Conservation (phyloP, 2,797 vertebrate species). For the Strix occidentalis region DNA sequence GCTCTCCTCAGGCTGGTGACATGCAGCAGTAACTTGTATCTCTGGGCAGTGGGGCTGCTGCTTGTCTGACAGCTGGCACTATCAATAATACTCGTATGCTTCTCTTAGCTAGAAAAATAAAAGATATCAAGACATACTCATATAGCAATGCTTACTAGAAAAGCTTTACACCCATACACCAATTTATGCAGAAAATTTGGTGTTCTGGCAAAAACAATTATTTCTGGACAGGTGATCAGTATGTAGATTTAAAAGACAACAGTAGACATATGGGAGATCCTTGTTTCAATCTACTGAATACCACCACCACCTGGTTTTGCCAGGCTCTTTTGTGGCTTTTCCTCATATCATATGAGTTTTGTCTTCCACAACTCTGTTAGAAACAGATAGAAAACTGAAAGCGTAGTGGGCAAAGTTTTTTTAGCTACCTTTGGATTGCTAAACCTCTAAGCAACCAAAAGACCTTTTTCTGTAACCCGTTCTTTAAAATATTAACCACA, state of each 20-base stretch:
- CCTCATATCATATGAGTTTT: neutral
- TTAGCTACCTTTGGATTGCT: neutral
- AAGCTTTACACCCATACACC: neutral
- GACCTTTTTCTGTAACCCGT: neutral
- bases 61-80: neutral
- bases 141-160: neutral
- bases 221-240: neutral
- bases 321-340: neutral
- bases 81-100: accelerated
- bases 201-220: neutral
- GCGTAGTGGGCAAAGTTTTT: neutral
- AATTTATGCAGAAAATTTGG: neutral
- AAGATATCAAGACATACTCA: neutral
- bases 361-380: neutral
- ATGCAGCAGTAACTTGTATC: no score
- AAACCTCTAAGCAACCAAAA: neutral
- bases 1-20: neutral
- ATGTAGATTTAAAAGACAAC: neutral
- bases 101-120: neutral
- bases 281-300: neutral
- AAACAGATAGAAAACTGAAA: neutral
- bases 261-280: neutral
- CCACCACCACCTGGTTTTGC: neutral
- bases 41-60: neutral
- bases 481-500: neutral